A percentile compares a stretch with the other conserved stretches of the same genome.
phyloP scores from a whole-genome alignment of 2,888 invertebrate species.

The Phytoseiulus persimilis region DNA sequence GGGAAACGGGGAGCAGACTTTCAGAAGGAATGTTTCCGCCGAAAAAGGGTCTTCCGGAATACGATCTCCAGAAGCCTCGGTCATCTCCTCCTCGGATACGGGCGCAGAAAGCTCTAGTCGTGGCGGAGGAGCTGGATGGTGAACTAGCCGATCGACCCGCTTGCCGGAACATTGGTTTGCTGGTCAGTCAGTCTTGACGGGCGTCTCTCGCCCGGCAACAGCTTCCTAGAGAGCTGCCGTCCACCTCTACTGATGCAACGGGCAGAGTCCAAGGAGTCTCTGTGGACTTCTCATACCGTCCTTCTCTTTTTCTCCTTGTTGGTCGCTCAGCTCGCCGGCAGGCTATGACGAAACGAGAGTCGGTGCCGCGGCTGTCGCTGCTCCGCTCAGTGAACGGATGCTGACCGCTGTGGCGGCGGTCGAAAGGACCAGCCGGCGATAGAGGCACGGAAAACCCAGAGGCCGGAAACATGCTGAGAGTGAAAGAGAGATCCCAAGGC shows the following conservation, averaged over 20 bases:
- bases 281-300: neutral
- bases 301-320: neutral
- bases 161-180: neutral
- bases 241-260: neutral
- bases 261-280: neutral
- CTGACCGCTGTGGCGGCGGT: neutral
- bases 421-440: neutral
- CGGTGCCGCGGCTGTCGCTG: neutral
- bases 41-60: too few species aligned
- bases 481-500: neutral
- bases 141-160: neutral
- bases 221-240: neutral
- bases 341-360: neutral
- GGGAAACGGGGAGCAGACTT: too few species aligned
- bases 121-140: neutral
- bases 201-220: neutral
- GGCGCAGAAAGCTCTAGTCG: too few species aligned
- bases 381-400: neutral
- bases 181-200: neutral
- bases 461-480: neutral
- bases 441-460: neutral
- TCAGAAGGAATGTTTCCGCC: too few species aligned
- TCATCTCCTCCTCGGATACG: too few species aligned
- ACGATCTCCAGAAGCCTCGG: too few species aligned
- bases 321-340: neutral